A percentile compares a stretch with the other conserved stretches of the same genome.
Evolutionary conservation across 2,797 vertebrate genomes (phyloP).

Genomic region (Natrix natrix): DNA sequence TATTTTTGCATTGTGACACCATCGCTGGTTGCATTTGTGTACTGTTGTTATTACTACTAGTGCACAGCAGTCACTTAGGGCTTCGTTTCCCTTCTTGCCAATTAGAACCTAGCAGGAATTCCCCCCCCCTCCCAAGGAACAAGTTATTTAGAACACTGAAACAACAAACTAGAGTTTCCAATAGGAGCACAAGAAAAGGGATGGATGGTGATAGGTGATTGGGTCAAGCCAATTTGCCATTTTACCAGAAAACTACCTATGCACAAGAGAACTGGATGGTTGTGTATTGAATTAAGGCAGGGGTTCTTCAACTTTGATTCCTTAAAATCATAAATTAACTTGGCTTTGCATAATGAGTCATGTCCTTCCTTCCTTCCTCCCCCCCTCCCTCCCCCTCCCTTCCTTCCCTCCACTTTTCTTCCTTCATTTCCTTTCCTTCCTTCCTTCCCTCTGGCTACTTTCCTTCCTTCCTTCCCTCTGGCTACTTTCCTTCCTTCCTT

Average conservation of each 20-base stretch:
- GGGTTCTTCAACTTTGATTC: neutral
- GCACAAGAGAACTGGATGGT: neutral
- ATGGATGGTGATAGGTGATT: neutral
- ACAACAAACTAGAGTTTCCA: neutral
- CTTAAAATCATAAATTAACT: neutral
- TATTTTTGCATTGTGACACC: neutral
- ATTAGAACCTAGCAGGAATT: neutral
- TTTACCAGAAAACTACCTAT: neutral
- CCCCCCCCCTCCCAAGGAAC: too few species aligned
- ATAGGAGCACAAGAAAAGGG: neutral
- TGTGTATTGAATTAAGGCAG: neutral
- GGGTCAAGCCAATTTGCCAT: neutral
- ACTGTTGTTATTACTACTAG: neutral
- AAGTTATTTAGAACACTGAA: neutral
- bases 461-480: too few species aligned
- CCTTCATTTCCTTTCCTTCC: too few species aligned
- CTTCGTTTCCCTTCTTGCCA: neutral
- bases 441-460: too few species aligned
- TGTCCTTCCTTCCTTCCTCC: neutral
- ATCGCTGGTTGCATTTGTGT: neutral
- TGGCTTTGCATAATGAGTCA: neutral
- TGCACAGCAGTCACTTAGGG: neutral
- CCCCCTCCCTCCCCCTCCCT: fast-evolving
- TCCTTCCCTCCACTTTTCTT: neutral
- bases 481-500: too few species aligned